Evolutionary conservation across 2,888 invertebrate species (phyloP), one percentile per base, ranked within the genome.

Genomic region (Epistrophe grossulariae): DNA sequence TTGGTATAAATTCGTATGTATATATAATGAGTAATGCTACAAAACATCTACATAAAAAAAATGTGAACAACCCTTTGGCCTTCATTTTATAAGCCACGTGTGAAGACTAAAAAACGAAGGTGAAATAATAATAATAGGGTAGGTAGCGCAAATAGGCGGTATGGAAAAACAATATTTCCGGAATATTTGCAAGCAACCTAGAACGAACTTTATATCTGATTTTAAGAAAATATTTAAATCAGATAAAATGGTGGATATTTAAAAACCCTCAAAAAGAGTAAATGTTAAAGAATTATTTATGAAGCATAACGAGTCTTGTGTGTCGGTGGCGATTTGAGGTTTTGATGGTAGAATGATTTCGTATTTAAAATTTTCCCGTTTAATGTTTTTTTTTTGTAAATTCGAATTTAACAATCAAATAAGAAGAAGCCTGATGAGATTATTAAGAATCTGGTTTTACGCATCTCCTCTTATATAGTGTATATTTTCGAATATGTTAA

Each of bases 1-100:
- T 24, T 24, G 24, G 24, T 24, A 24, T 24, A 24, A 3, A 6
- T 6, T 17, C 45, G 31, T 24, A 24, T 1, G 24, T 24, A 24
- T 24, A 24, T 31, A 35, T 35, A 2, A 62, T 43, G 43, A 62
- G 19, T 62, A 62, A 59, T 59, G 38, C 57, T 35, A 60, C 19
- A 24, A 19, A 15, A 40, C 60, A 15, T 24, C 5, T 0, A 40
- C 15, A 24, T 62, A 9, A 43, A 24, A n/a, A 43, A 62, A 62
- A 62, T 62, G 62, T 62, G 62, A 62, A 62, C 62, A 62, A 62
- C 40, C 62, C 35, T 24, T 40, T 62, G 62, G 62, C 62, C 62
- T 62, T 62, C 43, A 19, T 24, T 62, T 62, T 24, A 24, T 24
- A 40, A 62, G 62, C 62, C 43, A 62, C 62, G 43, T 62, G 62